phyloP scores from a whole-genome alignment of 2,888 invertebrate genomes.

The Drosophila birchii region DNA sequence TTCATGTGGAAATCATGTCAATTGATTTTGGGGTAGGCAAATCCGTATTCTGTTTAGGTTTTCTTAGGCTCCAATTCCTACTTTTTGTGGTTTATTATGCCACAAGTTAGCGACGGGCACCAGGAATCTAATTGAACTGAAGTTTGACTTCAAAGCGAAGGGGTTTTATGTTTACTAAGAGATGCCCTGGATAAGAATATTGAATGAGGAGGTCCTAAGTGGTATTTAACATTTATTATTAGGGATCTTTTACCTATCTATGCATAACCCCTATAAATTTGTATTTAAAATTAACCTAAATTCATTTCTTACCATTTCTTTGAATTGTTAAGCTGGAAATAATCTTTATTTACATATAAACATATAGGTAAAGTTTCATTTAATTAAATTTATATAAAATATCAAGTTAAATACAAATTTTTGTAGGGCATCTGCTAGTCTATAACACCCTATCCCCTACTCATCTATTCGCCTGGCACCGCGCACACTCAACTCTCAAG shows the following conservation, averaged over 20 bases:
- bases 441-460: slow-evolving; percentile 10
- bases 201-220: background rate
- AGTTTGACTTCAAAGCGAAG: background rate
- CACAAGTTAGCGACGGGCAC: slow-evolving; percentile 3
- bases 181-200: no score
- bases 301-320: no score
- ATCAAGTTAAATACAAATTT: background rate
- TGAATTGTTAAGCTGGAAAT: no score
- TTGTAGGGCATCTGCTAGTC: slow-evolving; percentile 11
- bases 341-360: background rate
- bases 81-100: slow-evolving; percentile 17
- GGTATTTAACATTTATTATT: no score
- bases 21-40: slow-evolving; percentile 66
- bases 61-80: slow-evolving; percentile 2
- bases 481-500: slow-evolving; percentile 44
- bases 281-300: no score
- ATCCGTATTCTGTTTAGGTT: background rate
- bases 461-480: slow-evolving; percentile 59
- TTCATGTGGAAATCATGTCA: slow-evolving; percentile 67
- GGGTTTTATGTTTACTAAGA: background rate
- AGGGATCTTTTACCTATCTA: background rate
- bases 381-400: background rate
- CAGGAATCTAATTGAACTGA: slow-evolving; percentile 10
- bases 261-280: no score
- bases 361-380: background rate